phyloP scores from a whole-genome alignment of 2,113 vertebrate genomes.

The Puntigrus tetrazona region DNA sequence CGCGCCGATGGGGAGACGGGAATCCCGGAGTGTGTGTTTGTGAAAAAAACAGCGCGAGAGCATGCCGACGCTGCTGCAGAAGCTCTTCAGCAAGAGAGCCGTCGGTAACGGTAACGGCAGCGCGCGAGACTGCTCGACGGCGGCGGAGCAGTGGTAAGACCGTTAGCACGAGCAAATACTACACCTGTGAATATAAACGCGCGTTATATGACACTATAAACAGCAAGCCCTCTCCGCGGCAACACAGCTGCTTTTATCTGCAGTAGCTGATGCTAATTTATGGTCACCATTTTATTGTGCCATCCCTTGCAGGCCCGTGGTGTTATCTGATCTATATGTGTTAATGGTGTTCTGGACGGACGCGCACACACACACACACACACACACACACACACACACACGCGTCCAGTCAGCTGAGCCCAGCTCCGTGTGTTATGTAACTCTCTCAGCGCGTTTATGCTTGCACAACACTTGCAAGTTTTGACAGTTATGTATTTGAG shows the following conservation, averaged over 20 bases:
- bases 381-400: neutral
- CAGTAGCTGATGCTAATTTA: neutral
- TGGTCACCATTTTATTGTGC: neutral
- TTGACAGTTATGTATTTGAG: neutral
- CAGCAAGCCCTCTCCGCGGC: neutral
- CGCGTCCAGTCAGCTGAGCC: neutral
- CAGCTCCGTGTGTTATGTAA: neutral
- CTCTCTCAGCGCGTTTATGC: neutral
- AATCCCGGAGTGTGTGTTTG: neutral
- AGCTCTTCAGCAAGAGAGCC: conserved; percentile 50
- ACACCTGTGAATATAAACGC: neutral
- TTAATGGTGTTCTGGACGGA: neutral
- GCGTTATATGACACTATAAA: neutral
- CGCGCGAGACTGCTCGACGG: conserved; percentile 1
- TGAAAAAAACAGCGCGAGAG: neutral
- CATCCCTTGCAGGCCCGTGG: neutral
- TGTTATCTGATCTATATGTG: neutral
- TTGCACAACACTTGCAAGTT: neutral
- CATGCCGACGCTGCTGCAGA: conserved; percentile 57
- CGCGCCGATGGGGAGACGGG: neutral
- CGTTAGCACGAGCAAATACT: neutral
- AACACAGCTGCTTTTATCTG: neutral
- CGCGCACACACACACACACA: too few species aligned
- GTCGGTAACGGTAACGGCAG: conserved; percentile 19
- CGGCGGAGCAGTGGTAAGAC: conserved; percentile 46